Percentiles rank a stretch among this genome's conserved stretches.
These are phyloP conservation scores for Crossocerus cetratus DNA, from an alignment of 2,888 invertebrate species.

Conservation along the genomic window DNA sequence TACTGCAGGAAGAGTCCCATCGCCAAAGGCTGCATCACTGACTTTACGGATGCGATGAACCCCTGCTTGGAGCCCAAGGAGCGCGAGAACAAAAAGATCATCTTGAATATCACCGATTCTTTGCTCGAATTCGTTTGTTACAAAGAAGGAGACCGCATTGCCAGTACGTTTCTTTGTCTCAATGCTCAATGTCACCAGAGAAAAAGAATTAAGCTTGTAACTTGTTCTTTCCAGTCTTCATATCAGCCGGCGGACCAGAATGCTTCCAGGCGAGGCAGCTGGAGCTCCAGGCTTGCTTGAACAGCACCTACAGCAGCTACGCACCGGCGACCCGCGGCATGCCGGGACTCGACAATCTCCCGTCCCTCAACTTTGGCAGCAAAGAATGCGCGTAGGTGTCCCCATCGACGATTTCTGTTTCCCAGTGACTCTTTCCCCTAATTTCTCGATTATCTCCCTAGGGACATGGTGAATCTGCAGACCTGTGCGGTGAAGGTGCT, in stretches of 20 bases:
- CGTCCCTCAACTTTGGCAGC: conserved; percentile 81
- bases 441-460: conserved; percentile 56
- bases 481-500: conserved; percentile 81
- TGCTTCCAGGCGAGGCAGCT: conserved; percentile 82
- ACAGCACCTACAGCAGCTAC: conserved; percentile 80
- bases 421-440: too few relatives aligned
- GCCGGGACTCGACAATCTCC: conserved; percentile 71
- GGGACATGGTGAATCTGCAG: conserved; percentile 80
- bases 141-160: conserved; percentile 90
- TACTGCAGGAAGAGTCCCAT: conserved; percentile 84
- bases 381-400: conserved; percentile 79
- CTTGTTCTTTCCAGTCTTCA: conserved; percentile 83
- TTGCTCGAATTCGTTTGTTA: conserved; percentile 86
- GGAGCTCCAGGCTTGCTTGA: conserved; percentile 82
- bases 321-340: conserved; percentile 71
- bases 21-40: conserved; percentile 81
- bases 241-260: conserved; percentile 89
- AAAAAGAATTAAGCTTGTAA: too few relatives aligned
- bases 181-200: too few relatives aligned
- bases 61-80: conserved; percentile 83
- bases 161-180: conserved; percentile 84
- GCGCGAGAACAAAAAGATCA: conserved; percentile 80
- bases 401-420: too few relatives aligned
- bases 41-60: conserved; percentile 79
- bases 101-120: conserved; percentile 84